Evolutionary conservation across 2,888 invertebrate genomes (phyloP).

Genomic region (Ichneumoninae sp.): DNA sequence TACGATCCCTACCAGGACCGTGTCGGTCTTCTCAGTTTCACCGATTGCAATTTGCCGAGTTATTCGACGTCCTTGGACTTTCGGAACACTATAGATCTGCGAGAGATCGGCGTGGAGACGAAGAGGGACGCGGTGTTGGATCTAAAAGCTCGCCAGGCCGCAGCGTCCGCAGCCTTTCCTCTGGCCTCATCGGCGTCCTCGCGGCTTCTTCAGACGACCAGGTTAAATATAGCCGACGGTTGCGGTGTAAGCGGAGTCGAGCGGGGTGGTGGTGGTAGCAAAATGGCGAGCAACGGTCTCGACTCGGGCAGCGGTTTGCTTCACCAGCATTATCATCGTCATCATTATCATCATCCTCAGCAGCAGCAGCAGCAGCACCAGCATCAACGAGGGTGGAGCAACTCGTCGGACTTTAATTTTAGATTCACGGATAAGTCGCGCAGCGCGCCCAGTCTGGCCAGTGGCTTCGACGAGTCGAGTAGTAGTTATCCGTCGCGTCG

Average conservation of each 20-base stretch:
- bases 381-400: slow-evolving; percentile 75
- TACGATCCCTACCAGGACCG: slow-evolving; percentile 77
- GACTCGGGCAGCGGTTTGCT: slow-evolving; percentile 57
- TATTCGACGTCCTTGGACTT: slow-evolving; percentile 79
- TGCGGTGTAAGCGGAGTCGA: slow-evolving; percentile 57
- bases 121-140: slow-evolving; percentile 78
- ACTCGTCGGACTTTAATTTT: slow-evolving; percentile 82
- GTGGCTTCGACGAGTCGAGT: slow-evolving; percentile 76
- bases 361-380: slow-evolving; percentile 65
- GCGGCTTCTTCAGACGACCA: slow-evolving; percentile 76
- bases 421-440: slow-evolving; percentile 83
- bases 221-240: slow-evolving; percentile 81
- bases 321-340: slow-evolving; percentile 69
- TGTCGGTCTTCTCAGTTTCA: slow-evolving; percentile 76
- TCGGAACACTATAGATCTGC: slow-evolving; percentile 81
- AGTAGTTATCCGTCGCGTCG: slow-evolving; percentile 41
- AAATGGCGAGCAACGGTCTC: slow-evolving; percentile 68
- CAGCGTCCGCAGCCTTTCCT: slow-evolving; percentile 60
- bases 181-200: slow-evolving; percentile 73
- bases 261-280: slow-evolving; percentile 61
- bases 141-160: slow-evolving; percentile 77
- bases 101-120: slow-evolving; percentile 81
- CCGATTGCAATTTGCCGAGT: slow-evolving; percentile 77
- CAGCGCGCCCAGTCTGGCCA: slow-evolving; percentile 83
- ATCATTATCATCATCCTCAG: slow-evolving; percentile 70